Evolutionary conservation across 2,888 invertebrate species (phyloP).

Genomic region (Cyclophora albipunctata): DNA sequence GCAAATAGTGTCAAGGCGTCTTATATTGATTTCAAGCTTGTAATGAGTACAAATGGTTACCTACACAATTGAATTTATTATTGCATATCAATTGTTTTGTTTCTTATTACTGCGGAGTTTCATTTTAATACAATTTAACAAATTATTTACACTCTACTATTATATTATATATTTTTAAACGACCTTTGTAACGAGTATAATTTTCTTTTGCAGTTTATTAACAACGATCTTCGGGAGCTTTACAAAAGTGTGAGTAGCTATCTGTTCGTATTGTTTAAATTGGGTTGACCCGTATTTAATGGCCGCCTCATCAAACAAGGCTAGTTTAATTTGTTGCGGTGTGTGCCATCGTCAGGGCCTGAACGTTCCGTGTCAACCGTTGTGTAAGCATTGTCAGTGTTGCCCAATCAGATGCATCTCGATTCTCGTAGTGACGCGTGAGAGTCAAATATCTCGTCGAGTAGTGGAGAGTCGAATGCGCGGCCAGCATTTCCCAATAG

Average conservation of each 20-base stretch:
- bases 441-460: constrained; percentile 64
- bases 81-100: constrained; percentile 27
- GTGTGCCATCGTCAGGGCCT: constrained; percentile 23
- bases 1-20: constrained; percentile 64
- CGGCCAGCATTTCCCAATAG: constrained; percentile 64
- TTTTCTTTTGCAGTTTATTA: no score
- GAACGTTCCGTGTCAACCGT: constrained; percentile 33
- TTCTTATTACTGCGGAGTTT: constrained; percentile 10
- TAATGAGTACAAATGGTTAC: constrained; percentile 49
- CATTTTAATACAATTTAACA: no score
- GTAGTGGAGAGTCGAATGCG: constrained; percentile 40
- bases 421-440: constrained; percentile 49
- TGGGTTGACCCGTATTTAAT: constrained; percentile 9
- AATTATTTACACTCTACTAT: no score
- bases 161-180: constrained; percentile 1
- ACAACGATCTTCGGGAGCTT: constrained; percentile 25
- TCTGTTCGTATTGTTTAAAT: constrained; percentile 10
- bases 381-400: constrained; percentile 59
- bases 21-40: constrained; percentile 61
- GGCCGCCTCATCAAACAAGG: constrained; percentile 7
- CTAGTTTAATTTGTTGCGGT: constrained; percentile 20
- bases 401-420: constrained; percentile 69
- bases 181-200: constrained; percentile 1
- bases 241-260: constrained; percentile 53
- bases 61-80: constrained; percentile 40